Evolutionary conservation across 2,888 invertebrate species (phyloP), one percentile per base, ranked within the genome.

Genomic region (Xylocampa areola): DNA sequence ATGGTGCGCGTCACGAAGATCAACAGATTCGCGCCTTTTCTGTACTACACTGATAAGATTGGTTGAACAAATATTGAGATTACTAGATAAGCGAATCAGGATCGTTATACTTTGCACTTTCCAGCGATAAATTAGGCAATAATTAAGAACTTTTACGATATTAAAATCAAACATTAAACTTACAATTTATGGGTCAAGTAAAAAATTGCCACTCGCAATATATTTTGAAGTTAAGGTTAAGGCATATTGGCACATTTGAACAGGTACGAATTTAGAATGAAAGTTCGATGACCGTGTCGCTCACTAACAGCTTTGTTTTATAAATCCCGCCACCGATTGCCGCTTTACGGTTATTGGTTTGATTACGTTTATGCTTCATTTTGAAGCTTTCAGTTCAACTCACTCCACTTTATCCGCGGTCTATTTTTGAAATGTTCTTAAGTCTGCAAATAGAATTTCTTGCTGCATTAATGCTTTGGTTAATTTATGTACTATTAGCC

Each of bases 31-130:
- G 84, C 86, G 82, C 82, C 81, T 83, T 83, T 86, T 86, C 83
- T 79, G 85, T 84, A 78, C 80, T 75, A 78, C 68, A 70, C 68
- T 70, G 88, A 91, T 90, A 89, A 91, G 89, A 87, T 86, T 82
- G 72, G 66, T 69, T 72, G 61, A 50, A 73, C 86, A 84, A 91
- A 91, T 89, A 90, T 90, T 90, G 81, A 85, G 71, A 73, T 73
- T 78, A 71, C 36, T 45, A 80, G 90, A 90, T 90, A 91, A 89
- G 78, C 73, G 79, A 80, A 83, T 80, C 82, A 88, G 77, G 90
- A 91, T 91, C 91, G 89, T 91, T 90, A 91, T 85, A 91, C 90
- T 90, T 90, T 91, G 84, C 90, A 87, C 88, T 90, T 87, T 87
- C 80, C 69, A 73, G 84, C 70, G 88, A 88, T 89, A 88, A 84